Conservation (phyloP, 2,113 vertebrate genomes). For the Larimichthys polyactis region DNA sequence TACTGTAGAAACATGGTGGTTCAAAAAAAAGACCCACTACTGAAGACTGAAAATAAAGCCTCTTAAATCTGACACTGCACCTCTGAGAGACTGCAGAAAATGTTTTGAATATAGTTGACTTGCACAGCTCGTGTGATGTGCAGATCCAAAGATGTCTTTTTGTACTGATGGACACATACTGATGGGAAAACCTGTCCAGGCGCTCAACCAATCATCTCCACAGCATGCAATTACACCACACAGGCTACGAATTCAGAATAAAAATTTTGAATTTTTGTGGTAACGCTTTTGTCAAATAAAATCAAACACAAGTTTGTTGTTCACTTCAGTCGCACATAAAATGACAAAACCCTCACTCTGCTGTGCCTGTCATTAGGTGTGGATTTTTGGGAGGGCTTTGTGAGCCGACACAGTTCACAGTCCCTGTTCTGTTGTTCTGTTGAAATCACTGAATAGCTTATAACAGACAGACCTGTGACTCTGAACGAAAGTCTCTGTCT, state of each 20-base stretch:
- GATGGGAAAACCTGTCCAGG: not conserved
- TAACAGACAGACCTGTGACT: conserved; percentile 57
- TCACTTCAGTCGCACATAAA: not conserved
- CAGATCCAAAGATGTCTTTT: not conserved
- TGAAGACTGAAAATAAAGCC: too few species aligned
- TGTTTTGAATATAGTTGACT: not conserved
- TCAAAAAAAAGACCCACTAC: too few species aligned
- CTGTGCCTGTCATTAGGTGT: not conserved
- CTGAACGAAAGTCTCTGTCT: conserved; percentile 52
- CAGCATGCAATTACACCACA: not conserved
- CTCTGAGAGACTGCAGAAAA: not conserved
- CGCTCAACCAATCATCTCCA: not conserved
- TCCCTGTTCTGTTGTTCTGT: conserved; percentile 8
- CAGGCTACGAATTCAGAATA: not conserved
- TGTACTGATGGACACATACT: not conserved
- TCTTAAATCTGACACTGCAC: too few species aligned
- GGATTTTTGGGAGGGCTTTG: conserved; percentile 6
- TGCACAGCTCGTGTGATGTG: not conserved
- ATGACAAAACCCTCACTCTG: not conserved
- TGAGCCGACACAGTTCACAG: conserved; percentile 25
- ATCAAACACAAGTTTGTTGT: not conserved
- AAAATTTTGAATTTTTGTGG: not conserved
- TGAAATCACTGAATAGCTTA: conserved; percentile 40
- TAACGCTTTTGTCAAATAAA: not conserved
- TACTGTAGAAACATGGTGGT: too few species aligned